Conservation (phyloP, 2,797 vertebrate species). For the Lateolabrax maculatus region DNA sequence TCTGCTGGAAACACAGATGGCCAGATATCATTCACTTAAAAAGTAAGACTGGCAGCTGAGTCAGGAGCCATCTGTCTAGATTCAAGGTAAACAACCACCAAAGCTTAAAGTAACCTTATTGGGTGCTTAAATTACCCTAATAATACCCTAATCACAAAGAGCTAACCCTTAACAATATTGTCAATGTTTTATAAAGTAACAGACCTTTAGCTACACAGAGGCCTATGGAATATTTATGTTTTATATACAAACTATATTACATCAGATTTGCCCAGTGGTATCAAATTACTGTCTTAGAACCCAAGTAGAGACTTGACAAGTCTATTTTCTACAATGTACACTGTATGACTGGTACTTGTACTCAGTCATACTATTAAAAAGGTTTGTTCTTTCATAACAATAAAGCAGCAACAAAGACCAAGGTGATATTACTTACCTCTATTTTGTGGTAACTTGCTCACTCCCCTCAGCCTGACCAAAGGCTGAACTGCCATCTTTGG, state of each 20-base stretch:
- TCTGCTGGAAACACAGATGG: constrained; percentile 15
- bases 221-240: neutral
- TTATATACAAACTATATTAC: neutral
- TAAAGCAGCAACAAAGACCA: neutral
- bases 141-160: neutral
- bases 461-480: constrained; percentile 43
- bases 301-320: neutral
- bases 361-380: neutral
- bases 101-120: neutral
- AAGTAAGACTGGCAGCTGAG: neutral
- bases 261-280: neutral
- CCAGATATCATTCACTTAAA: constrained; percentile 25
- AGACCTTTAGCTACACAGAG: neutral
- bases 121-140: neutral
- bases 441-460: constrained; percentile 64
- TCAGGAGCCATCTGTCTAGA: constrained; percentile 18
- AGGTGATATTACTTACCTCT: constrained; percentile 82
- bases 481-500: constrained; percentile 45
- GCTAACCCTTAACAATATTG: neutral
- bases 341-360: neutral
- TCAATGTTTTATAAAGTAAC: neutral
- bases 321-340: neutral
- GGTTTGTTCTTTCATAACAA: neutral
- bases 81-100: constrained; percentile 1
- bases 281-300: neutral